Evolutionary conservation across 1,140 invertebrate genomes (phyloP), one percentile per base, ranked within the genome.

Genomic region (Scaptomyza montana): DNA sequence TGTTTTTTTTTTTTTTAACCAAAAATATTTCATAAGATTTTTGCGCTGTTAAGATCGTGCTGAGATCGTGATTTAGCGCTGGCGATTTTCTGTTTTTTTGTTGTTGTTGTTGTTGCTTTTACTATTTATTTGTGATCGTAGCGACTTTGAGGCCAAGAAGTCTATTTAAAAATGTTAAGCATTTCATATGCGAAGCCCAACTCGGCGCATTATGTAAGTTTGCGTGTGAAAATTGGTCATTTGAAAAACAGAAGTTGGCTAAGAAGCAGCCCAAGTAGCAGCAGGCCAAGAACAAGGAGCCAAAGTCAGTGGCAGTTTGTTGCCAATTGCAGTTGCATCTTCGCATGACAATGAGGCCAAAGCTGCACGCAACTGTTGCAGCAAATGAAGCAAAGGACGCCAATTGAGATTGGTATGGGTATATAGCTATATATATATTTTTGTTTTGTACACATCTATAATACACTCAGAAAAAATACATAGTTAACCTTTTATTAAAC

Each of bases 221-320:
- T 89, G 84, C 85, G 84, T 87, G 84, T 87, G 84, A 87, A 87
- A 89, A 89, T 89, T 89, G 84, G 74, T 89, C 84, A 87, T 89
- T 87, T 87, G 84, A 87, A 80, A 53, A 45, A 45, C 13, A 39
- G 47, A 45, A 57, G 51, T 65, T 61, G 39, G 49, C 21, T 43
- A 60, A 65, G 67, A 39, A 66, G 41, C 21, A 10, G 21, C 21
- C 21, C 21, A 43, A 28, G 12, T 13, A 47, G 45, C 53, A 50
- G 60, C 60, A 56, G 43, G 57, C 21, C 51, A 54, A 67, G 66
- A 46, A 65, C 46, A 25, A 50, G 53, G 9, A 49, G 41, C 8
- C 50, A 41, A 9, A 13, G 36, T 2, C 53, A 41, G n/a, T 10
- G 57, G 16, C 64, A 41, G 50, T n/a, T 25, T 43, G 39, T 43